Evolutionary conservation across 2,888 invertebrate species (phyloP), one percentile per base, ranked within the genome.

Genomic region (Tipula unca): DNA sequence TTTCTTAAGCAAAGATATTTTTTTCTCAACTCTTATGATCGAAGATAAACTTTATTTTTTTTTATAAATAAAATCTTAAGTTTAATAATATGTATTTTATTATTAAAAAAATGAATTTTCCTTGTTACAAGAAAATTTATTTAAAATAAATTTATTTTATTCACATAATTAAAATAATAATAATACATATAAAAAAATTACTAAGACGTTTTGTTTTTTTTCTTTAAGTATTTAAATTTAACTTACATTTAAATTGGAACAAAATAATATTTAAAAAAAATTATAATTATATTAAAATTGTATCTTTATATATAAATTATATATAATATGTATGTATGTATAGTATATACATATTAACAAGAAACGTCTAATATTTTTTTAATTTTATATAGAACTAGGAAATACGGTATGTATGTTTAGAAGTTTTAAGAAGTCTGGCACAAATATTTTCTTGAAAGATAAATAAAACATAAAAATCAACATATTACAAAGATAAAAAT

Each of bases 111-210:
- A 35, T 36, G 10, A 17, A 32, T 84, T 84, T 84, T 84, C 35
- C 32, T 84, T 84, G 36, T 84, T 84, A 84, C 84, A 36, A 84
- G 84, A 32, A 36, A 84, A 84, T 84, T 36, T 84, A 84, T 84
- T 84, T 36, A 84, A 84, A 84, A 35, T 36, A 83, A 29, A 29
- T 83, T 83, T 83, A 13, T 83, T 83, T 83, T n/a, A n/a, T n/a
- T 29, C 14, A 17, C 36, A 84, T 35, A 35, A 32, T 84, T 35
- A 84, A 69, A 69, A 69, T 69, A 69, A 69, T 69, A 17, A 48
- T 48, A 48, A 48, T 48, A 48, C 13, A 48, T 69, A 69, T 69
- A 69, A 69, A 48, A 69, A 69, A 25, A 25, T 10, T 25, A 8
- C 13, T 69, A 69, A 25, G 69, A 69, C 69, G 69, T 25, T 69